Percentiles rank a stretch among this genome's conserved stretches.
phyloP scores from a whole-genome alignment of 2,888 invertebrate genomes.

The Cryptocheilus praepositus region DNA sequence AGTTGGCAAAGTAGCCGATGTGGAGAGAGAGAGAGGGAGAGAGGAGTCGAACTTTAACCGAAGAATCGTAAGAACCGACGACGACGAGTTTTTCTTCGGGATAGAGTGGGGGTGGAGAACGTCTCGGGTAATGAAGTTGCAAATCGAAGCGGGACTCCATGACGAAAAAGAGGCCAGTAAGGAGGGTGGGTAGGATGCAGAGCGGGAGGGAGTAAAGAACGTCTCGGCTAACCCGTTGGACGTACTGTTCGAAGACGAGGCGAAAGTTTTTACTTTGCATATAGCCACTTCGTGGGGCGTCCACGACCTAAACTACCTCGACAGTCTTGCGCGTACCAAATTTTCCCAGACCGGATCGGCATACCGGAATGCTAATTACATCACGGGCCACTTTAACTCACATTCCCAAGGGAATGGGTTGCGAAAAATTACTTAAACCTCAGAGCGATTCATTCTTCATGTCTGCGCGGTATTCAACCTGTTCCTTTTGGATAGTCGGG shows the following conservation, averaged over 20 bases:
- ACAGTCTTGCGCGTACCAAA: neutral
- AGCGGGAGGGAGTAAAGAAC: conserved; percentile 1
- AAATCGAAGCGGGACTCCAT: conserved; percentile 44
- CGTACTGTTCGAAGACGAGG: conserved; percentile 15
- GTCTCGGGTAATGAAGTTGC: conserved; percentile 53
- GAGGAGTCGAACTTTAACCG: conserved; percentile 34
- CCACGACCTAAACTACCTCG: neutral
- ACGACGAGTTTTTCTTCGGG: conserved; percentile 39
- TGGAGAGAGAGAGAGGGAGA: neutral
- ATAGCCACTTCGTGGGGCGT: conserved; percentile 16
- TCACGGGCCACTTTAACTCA: neutral
- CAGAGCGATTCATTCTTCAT: neutral
- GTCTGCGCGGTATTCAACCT: too few relatives aligned
- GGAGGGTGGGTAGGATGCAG: neutral
- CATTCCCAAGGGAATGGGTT: neutral
- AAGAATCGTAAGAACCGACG: conserved; percentile 33
- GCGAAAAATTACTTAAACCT: conserved; percentile 5
- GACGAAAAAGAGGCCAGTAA: too few relatives aligned
- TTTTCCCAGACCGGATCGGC: conserved; percentile 5
- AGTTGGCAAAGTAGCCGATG: conserved; percentile 6
- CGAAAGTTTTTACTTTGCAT: conserved; percentile 43
- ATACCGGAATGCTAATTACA: conserved; percentile 3
- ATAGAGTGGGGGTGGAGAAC: conserved; percentile 18
- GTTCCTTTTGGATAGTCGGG: too few relatives aligned
- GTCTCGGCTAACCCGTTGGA: conserved; percentile 20